Base-by-base conservation (phyloP, 2,113 vertebrate species). In the Capricornis sumatraensis region DNA sequence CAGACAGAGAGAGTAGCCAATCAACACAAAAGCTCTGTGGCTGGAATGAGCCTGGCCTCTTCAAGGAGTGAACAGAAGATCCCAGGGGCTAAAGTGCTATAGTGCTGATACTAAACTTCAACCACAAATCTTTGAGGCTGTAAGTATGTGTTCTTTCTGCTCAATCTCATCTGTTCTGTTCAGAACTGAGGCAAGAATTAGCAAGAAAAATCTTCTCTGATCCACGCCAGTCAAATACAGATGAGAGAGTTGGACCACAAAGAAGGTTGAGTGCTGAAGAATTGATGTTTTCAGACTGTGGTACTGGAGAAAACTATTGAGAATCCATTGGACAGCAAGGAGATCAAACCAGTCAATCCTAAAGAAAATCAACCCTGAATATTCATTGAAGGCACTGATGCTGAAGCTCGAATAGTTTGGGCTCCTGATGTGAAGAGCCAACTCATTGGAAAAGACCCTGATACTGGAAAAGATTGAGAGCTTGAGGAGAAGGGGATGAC, bases 51-150 rank as follows among this genome's bases (percentile, higher is more conserved):
- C 15, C 45, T 21, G 11, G 7, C 21, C 4, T 0, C 6, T 21
- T 28, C 43, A 7, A 50, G 36, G 9, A 40, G 53, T 50, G 6
- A 11, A 83, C 60, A 74, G 64, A 62, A 79, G 52, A 58, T 19
- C n/a, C 33, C 9, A 12, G 13, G 17, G 30, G n/a, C 25, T 47
- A 21, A 1, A 2, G 13, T 9, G 7, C 23, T 17, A 14, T 0
- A 27, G 14, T 6, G 6, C 25, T 2, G 8, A 6, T 3, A 1
- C 17, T 6, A 2, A 2, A 11, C 1, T 33, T 74, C 12, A 45
- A 9, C 6, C 25, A 25, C 4, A 43, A 8, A 19, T 27, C n/a
- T 71, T 6, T 64, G 47, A 23, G 11, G 17, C 3, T 28, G 6
- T n/a, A 53, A 53, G 28, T 30, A 7, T 17, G 11, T 57, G 21